A percentile compares a stretch with the other conserved stretches of the same genome.
These are phyloP conservation scores for Latrodectus geometricus DNA, from an alignment of 1,140 invertebrate species.

Conservation along the genomic window DNA sequence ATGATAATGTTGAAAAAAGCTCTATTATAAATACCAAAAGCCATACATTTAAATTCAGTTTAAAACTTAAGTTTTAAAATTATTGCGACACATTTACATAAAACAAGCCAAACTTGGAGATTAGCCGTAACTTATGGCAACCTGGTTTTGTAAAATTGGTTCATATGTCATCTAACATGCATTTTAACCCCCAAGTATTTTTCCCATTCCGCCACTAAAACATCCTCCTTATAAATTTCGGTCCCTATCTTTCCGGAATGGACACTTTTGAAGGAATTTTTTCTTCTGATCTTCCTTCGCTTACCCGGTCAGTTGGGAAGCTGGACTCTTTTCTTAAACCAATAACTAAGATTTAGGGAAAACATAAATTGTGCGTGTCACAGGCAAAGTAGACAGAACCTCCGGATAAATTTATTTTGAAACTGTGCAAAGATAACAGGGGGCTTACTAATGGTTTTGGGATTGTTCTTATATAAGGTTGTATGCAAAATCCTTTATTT, in stretches of 20 bases:
- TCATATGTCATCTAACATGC: conserved; percentile 14
- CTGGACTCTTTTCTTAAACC: conserved; percentile 43
- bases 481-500: not conserved
- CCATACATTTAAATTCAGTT: too few relatives aligned
- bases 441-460: not conserved
- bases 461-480: not conserved
- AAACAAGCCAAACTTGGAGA: not conserved
- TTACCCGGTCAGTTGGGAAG: conserved; percentile 45
- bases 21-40: too few relatives aligned
- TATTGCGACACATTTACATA: not conserved
- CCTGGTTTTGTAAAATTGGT: not conserved
- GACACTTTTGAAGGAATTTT: conserved; percentile 33
- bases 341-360: conserved; percentile 52
- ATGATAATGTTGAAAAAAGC: too few relatives aligned
- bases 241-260: conserved; percentile 56
- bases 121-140: not conserved
- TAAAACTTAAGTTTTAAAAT: too few relatives aligned
- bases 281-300: not conserved
- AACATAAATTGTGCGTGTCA: conserved; percentile 34
- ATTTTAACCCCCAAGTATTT: conserved; percentile 33
- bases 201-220: conserved; percentile 54
- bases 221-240: conserved; percentile 58
- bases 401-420: not conserved
- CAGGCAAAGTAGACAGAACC: conserved; percentile 6
- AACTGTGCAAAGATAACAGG: not conserved